Evolutionary conservation across 2,113 vertebrate genomes (phyloP), one percentile per base, ranked within the genome.

Genomic region (Glaucomys volans): DNA sequence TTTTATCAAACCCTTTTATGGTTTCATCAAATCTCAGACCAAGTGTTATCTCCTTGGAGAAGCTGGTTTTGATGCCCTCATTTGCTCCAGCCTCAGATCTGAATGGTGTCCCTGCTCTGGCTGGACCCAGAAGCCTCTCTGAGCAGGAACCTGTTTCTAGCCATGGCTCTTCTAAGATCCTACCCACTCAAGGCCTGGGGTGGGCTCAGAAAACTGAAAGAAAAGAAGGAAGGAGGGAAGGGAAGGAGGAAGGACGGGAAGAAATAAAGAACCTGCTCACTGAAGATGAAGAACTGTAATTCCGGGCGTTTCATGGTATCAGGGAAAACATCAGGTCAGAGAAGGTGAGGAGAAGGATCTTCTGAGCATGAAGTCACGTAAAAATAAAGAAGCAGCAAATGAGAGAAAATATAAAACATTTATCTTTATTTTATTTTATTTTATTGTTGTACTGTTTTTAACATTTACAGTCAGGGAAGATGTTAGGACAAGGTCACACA

Each of bases 1-100:
- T 90, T 87, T 90, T 80, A 86, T 92, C 69, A 52, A 35, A 22
- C 40, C 20, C 11, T 50, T 74, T 87, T 92, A 47, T 74, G 52
- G 11, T 44, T 94, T 40, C n/a, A 59, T 57, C 2, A 87, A 44
- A 35, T 62, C n/a, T 89, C 81, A 85, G 59, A 81, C 5, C 37
- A 84, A 24, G 20, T n/a, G 14, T 32, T 75, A 71, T 26, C 9
- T 59, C 44, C n/a, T 81, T 64, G 40, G 62, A 92, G 64, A 67
- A 89, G 54, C 74, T 94, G 28, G 30, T 62, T 18, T 52, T 86
- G 13, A 76, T 69, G 18, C 74, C 12, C 28, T 13, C 24, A 42
- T 77, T 42, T 35, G 32, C 42, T 16, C 13, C 17, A 24, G 13
- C 24, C 28, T 10, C 75, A 62, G 62, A 9, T n/a, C 74, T 69